Base-by-base conservation (phyloP, 2,888 invertebrate species). In the Eutolmus rufibarbis region DNA sequence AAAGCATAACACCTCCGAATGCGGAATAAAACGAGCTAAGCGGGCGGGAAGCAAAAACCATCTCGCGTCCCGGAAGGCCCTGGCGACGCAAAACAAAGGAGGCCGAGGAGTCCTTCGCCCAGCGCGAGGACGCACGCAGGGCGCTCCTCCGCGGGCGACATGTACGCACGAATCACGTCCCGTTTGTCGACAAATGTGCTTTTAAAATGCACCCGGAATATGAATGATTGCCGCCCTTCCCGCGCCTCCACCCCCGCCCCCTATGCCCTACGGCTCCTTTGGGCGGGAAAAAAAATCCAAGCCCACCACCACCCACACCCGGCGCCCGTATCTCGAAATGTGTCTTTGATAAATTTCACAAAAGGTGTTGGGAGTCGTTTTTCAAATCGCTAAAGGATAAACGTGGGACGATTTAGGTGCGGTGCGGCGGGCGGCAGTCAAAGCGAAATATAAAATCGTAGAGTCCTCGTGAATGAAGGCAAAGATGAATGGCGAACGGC, bases 161-260 rank as follows among this genome's bases (percentile, higher is more conserved):
- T 84, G 84, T 87, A 88, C 88, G 88, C 88, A 88, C 88, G 87
- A 88, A 88, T 88, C 88, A 88, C 88, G 88, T 88, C 82, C 82
- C 87, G 76, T 84, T 84, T 86, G 87, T 82, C 87, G 88, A 88
- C 87, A 88, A 88, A 88, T 87, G 88, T 88, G 85, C 87, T 88
- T 88, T 88, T 88, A 87, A 88, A 87, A 88, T 88, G 88, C 88
- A 88, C 87, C 82, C 82, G 57, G 87, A 88, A 88, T 88, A 88
- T 88, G 88, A 88, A 88, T 88, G 87, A 88, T 87, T 84, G n/a
- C 84, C 3, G 66, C 79, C 78, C 51, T 28, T 28, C n/a, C 81
- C 81, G 81, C 12, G 16, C 76, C 31, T 31, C n/a, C 74, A 43
- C n/a, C 37, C n/a, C 19, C 7, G 77, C 5, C 40, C 46, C 66